Evolutionary conservation across 2,797 vertebrate species (phyloP).

Genomic region (Alfaro cultratus): DNA sequence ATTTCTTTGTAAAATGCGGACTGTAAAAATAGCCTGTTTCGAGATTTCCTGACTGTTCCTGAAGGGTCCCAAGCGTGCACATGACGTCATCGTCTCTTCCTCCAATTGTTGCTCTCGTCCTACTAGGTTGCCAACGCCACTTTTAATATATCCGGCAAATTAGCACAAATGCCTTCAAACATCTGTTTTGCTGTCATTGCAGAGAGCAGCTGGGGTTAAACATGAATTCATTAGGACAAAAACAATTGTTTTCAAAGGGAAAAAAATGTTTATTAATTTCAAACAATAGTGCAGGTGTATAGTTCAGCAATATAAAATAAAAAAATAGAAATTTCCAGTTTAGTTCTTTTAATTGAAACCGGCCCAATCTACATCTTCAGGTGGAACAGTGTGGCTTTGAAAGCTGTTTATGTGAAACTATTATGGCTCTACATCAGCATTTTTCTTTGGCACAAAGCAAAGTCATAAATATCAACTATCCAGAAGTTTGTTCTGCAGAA

Average conservation of each 20-base stretch:
- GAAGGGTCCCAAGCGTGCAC: background rate
- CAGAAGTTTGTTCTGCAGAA: background rate
- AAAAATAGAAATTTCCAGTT: background rate
- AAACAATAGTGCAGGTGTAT: background rate
- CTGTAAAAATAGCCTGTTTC: background rate
- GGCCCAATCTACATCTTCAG: background rate
- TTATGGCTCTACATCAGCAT: background rate
- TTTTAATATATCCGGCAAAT: background rate
- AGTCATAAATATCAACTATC: conserved; percentile 1
- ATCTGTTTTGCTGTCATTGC: background rate
- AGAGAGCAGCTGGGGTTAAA: background rate
- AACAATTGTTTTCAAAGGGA: background rate
- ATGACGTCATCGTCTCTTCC: background rate
- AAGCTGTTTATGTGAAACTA: background rate
- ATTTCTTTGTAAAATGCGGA: background rate
- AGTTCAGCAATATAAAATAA: background rate
- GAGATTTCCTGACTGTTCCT: background rate
- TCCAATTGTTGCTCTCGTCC: background rate
- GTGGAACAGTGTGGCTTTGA: background rate
- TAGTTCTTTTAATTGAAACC: background rate
- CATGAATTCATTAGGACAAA: background rate
- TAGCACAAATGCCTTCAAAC: background rate
- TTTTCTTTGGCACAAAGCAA: conserved; percentile 1
- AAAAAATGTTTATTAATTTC: background rate
- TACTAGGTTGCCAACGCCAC: background rate